Evolutionary conservation across 2,113 vertebrate genomes (phyloP).

Genomic region (Calidris pugnax): DNA sequence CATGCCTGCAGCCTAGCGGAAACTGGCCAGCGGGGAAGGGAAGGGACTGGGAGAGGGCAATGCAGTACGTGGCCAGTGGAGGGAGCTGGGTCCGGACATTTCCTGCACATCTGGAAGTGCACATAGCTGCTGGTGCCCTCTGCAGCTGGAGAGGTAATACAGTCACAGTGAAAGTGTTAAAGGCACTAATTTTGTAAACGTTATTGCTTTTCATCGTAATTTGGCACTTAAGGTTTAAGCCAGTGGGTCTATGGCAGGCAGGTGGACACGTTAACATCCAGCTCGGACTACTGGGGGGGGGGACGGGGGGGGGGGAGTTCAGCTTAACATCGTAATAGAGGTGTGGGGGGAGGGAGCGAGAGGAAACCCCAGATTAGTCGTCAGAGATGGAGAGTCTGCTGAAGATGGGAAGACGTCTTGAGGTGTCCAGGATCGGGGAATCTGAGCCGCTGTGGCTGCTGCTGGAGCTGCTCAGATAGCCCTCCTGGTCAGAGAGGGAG

Average conservation of each 20-base stretch:
- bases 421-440: slow-evolving; percentile 94
- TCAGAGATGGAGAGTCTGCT: slow-evolving; percentile 99
- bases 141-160: slow-evolving; percentile 84
- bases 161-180: slow-evolving; percentile 85
- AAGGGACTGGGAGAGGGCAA: slow-evolving; percentile 42
- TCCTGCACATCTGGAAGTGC: slow-evolving; percentile 72
- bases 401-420: slow-evolving; percentile 97
- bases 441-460: slow-evolving; percentile 96
- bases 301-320: slow-evolving; percentile 16
- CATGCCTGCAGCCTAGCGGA: slow-evolving; percentile 79
- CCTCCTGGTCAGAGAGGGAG: slow-evolving; percentile 97
- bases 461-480: slow-evolving; percentile 97
- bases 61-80: slow-evolving; percentile 72
- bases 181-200: slow-evolving; percentile 87
- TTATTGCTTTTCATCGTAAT: slow-evolving; percentile 82
- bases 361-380: slow-evolving; percentile 83
- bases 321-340: slow-evolving; percentile 74
- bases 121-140: slow-evolving; percentile 82
- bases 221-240: slow-evolving; percentile 83
- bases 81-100: slow-evolving; percentile 78
- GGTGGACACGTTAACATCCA: slow-evolving; percentile 67
- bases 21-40: slow-evolving; percentile 66
- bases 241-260: slow-evolving; percentile 67
- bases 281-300: background rate
- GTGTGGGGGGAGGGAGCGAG: background rate